Evolutionary conservation across 92 coral and sea anemone genomes (phyloP).

Genomic region (Heteractis magnifica): DNA sequence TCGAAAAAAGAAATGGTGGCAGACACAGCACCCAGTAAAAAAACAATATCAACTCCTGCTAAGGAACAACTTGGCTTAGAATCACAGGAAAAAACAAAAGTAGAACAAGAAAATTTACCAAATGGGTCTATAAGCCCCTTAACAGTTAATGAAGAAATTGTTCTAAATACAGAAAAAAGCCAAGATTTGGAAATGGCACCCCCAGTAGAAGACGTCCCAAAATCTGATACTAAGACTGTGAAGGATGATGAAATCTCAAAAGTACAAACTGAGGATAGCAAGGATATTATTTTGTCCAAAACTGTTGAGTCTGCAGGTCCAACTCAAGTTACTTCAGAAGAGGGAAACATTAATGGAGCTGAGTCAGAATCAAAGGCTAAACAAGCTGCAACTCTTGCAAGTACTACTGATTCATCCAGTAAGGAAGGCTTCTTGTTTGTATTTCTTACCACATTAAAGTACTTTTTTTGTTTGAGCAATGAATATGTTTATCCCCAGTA

Average conservation of each 20-base stretch:
- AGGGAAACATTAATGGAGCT: conserved; percentile 44
- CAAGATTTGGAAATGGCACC: conserved; percentile 36
- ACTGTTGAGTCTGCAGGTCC: conserved; percentile 1
- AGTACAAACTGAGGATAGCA: neutral
- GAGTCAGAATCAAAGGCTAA: conserved; percentile 42
- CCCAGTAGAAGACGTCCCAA: conserved; percentile 8
- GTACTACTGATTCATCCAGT: conserved; percentile 19
- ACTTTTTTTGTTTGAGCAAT: neutral
- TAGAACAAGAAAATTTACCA: conserved; percentile 21
- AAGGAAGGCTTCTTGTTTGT: neutral
- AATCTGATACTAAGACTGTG: conserved; percentile 7
- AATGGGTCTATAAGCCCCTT: conserved; percentile 38
- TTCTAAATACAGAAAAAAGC: conserved; percentile 6
- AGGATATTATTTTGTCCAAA: neutral
- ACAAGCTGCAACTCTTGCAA: conserved; percentile 10
- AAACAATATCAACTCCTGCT: neutral
- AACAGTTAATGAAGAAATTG: conserved; percentile 21
- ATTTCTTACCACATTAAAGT: neutral
- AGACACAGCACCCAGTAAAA: conserved; percentile 14
- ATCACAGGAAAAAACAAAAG: conserved; percentile 13
- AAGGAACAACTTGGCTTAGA: conserved; percentile 4
- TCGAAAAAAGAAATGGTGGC: neutral
- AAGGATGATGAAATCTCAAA: neutral
- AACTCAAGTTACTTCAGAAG: neutral
- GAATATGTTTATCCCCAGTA: too few relatives aligned